Evolutionary conservation across 2,888 invertebrate genomes (phyloP).

Genomic region (Philopedon plagiatum): DNA sequence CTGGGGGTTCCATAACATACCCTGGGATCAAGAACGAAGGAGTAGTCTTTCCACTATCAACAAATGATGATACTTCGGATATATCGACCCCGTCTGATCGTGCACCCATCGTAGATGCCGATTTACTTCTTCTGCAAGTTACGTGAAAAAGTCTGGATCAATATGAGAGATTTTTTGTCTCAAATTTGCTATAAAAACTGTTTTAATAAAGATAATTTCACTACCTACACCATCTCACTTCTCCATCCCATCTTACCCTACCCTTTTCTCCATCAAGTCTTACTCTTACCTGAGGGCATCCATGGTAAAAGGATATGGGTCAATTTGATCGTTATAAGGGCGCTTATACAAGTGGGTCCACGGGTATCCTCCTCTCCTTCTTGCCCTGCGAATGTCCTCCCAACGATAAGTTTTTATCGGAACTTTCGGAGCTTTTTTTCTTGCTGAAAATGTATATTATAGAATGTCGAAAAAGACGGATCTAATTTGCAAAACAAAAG

Average conservation of each 20-base stretch:
- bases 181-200: too few species aligned
- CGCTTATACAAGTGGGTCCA: conserved; percentile 84
- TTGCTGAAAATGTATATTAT: conserved; percentile 56
- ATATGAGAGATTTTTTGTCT: too few species aligned
- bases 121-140: conserved; percentile 54
- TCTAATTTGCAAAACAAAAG: too few species aligned
- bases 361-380: conserved; percentile 82
- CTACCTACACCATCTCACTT: too few species aligned
- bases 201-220: too few species aligned
- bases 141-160: not conserved
- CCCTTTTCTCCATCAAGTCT: too few species aligned
- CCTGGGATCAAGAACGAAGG: conserved; percentile 37
- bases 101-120: conserved; percentile 56
- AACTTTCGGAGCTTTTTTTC: conserved; percentile 74
- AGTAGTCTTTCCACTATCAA: conserved; percentile 38
- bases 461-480: too few species aligned
- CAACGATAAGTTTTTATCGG: conserved; percentile 85
- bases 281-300: conserved; percentile 57
- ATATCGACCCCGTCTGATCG: conserved; percentile 53
- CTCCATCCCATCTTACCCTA: too few species aligned
- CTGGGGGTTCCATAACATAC: conserved; percentile 37
- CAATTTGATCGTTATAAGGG: conserved; percentile 68
- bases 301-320: conserved; percentile 65
- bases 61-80: conserved; percentile 51
- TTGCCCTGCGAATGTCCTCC: conserved; percentile 83